Conservation (phyloP, 2,113 vertebrate species). For the Laticauda colubrina region DNA sequence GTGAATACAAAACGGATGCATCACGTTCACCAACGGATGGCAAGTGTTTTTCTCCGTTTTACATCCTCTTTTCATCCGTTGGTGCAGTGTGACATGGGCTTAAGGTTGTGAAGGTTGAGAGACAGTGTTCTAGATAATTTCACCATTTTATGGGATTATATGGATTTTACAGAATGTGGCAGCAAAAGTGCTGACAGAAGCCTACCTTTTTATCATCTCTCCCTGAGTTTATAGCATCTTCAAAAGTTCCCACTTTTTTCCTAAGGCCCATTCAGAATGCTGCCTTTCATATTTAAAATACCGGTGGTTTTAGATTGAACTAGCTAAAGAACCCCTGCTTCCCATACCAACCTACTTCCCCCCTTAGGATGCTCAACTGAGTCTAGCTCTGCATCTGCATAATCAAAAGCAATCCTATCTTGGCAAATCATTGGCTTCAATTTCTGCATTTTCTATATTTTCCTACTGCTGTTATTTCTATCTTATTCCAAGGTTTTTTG, state of each 20-base stretch:
- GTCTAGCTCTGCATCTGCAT: neutral
- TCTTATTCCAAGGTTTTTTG: neutral
- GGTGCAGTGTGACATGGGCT: too few species aligned
- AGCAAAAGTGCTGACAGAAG: neutral
- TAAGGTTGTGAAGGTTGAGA: neutral
- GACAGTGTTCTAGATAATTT: neutral
- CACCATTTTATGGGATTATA: neutral
- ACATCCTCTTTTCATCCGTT: too few species aligned
- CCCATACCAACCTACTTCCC: neutral
- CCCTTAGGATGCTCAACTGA: neutral
- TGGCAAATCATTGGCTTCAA: neutral
- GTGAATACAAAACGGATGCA: too few species aligned
- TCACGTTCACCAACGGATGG: too few species aligned
- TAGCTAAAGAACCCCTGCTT: neutral
- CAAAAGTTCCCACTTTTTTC: neutral
- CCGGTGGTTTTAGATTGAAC: neutral
- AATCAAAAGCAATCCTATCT: neutral
- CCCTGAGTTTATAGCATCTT: neutral
- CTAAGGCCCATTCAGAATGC: neutral
- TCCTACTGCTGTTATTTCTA: neutral
- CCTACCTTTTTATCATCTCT: neutral
- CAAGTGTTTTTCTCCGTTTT: too few species aligned
- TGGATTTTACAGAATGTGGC: neutral
- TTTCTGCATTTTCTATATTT: neutral
- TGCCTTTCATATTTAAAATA: neutral